These are phyloP conservation scores for Caenorhabditis sp. DNA, from an alignment of 2,888 invertebrate genomes.

Conservation along the genomic window DNA sequence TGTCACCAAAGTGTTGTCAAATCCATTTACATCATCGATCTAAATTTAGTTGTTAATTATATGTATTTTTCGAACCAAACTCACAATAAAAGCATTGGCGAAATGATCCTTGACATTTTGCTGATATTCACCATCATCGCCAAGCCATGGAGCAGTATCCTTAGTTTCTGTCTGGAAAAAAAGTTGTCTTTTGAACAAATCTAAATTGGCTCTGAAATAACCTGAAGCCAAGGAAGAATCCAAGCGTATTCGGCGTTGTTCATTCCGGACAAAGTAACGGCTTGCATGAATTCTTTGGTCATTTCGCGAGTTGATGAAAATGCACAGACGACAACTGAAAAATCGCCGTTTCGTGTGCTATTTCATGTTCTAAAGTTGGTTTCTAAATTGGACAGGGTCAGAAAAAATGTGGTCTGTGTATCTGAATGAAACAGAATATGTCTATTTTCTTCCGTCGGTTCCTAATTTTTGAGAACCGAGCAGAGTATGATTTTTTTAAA, in stretches of 20 bases:
- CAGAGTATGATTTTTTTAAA: too few relatives aligned
- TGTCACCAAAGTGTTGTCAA: constrained; percentile 67
- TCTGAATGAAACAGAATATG: too few relatives aligned
- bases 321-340: constrained; percentile 66
- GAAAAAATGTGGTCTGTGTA: too few relatives aligned
- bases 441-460: too few relatives aligned
- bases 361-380: neutral
- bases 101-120: constrained; percentile 68
- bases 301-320: constrained; percentile 69
- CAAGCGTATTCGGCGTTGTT: constrained; percentile 67
- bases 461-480: too few relatives aligned
- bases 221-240: constrained; percentile 65
- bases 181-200: too few relatives aligned
- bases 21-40: constrained; percentile 70
- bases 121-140: constrained; percentile 61
- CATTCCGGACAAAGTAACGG: constrained; percentile 50
- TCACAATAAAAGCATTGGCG: constrained; percentile 65
- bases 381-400: too few relatives aligned
- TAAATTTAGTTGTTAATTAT: constrained; percentile 6
- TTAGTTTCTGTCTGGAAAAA: constrained; percentile 52
- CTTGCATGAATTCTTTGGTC: constrained; percentile 68
- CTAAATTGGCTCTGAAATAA: too few relatives aligned
- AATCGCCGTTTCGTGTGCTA: neutral
- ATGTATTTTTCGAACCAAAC: neutral
- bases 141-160: constrained; percentile 67